Evolutionary conservation across 2,113 vertebrate genomes (phyloP), one percentile per base, ranked within the genome.

Genomic region (Proteles cristata): DNA sequence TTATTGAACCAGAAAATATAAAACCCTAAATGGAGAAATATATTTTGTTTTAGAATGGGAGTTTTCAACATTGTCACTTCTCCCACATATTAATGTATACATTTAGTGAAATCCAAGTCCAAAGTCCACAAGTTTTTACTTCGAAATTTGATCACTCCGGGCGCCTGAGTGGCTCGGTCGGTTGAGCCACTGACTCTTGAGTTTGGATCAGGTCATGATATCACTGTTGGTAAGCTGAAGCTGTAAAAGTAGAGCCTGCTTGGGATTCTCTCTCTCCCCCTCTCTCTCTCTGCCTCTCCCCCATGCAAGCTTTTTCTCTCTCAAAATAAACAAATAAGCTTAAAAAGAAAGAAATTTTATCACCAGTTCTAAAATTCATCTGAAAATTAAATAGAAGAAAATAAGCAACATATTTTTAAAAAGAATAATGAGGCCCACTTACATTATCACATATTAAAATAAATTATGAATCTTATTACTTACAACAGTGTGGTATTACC

Each of bases 301-400:
- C 58, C 0, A 3, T 21, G 2, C 58, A 61, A 23, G 58, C 58
- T 25, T 23, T 61, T 61, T 61, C 58, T 61, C 21, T 61, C 0
- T 21, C 21, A 61, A 61, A 61, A 61, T 25, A 61, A 61, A 61
- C 21, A 25, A 61, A 61, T 61, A 21, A 61, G 8, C 58, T 61
- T 61, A 61, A 61, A 61, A 61, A 55, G 4, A 61, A 61, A 95
- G 26, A 89, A 93, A 89, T 71, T 71, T 97, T 28, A 83, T 14
- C 31, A 94, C n/a, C 53, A 71, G 53, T 90, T 83, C 43, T 71
- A 71, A 58, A 89, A 50, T 58, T 79, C 12, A 81, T 33, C n/a
- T 88, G 45, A 43, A 90, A 97, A 96, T 66, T 85, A 66, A 92
- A 80, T 81, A 2, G 8, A 63, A 81, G 23, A 94, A 84, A 55